A percentile compares a stretch with the other conserved stretches of the same genome.
Evolutionary conservation across 2,113 vertebrate species (phyloP).

Genomic region (Chauna torquata): DNA sequence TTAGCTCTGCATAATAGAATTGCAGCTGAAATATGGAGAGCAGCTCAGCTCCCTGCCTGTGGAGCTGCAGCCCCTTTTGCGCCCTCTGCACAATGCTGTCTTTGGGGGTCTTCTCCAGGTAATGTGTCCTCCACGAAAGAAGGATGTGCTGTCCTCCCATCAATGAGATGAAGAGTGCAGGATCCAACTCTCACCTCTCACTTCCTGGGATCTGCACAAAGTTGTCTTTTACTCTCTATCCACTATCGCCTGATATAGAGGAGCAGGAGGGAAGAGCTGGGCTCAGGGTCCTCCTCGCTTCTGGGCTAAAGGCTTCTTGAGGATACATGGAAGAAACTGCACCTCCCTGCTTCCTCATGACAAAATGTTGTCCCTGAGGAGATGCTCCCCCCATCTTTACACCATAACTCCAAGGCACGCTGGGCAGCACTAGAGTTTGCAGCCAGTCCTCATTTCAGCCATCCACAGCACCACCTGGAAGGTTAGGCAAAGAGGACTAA

Average conservation of each 20-base stretch:
- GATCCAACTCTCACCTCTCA: neutral
- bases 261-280: neutral
- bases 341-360: neutral
- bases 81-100: neutral
- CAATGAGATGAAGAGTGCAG: rapidly evolving
- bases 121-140: neutral
- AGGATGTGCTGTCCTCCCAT: neutral
- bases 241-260: neutral
- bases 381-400: neutral
- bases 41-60: conserved; percentile 34
- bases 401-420: rapidly evolving
- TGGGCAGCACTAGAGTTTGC: neutral
- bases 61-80: neutral
- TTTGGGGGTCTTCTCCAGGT: neutral
- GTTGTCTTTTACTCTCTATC: neutral
- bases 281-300: neutral
- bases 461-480: neutral
- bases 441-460: neutral
- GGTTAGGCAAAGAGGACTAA: neutral
- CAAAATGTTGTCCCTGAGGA: neutral
- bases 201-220: neutral
- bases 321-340: neutral
- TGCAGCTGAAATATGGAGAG: conserved; percentile 73
- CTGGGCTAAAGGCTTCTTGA: neutral
- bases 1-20: conserved; percentile 73